phyloP scores from a whole-genome alignment of 2,113 vertebrate species.

The Mesitornis unicolor region DNA sequence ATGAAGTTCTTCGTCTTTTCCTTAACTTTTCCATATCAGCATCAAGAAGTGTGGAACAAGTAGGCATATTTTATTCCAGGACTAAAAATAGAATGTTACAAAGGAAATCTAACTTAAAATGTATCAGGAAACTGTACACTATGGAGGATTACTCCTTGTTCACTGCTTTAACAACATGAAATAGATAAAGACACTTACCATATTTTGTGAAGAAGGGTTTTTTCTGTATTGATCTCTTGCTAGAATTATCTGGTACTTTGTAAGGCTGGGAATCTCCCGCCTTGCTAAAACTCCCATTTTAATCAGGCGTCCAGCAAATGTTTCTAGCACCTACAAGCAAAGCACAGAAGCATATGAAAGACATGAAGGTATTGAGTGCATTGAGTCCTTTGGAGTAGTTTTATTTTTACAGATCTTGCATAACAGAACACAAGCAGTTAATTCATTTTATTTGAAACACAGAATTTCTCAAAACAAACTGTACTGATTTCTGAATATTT shows the following conservation, averaged over 20 bases:
- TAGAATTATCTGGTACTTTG: constrained; percentile 94
- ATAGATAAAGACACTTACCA: constrained; percentile 64
- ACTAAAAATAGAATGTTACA: neutral
- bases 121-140: neutral
- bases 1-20: neutral
- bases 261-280: constrained; percentile 81
- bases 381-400: neutral
- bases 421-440: neutral
- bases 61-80: neutral
- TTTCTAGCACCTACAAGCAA: constrained; percentile 83
- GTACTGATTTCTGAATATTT: neutral
- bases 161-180: neutral
- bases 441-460: neutral
- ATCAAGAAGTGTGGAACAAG: neutral
- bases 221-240: constrained; percentile 92
- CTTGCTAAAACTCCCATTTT: constrained; percentile 77
- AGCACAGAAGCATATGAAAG: neutral
- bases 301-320: constrained; percentile 83
- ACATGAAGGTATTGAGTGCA: neutral
- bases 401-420: neutral
- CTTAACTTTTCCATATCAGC: neutral
- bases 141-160: neutral
- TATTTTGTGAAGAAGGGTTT: constrained; percentile 80
- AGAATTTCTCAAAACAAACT: neutral
- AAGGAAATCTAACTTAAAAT: neutral